These are phyloP conservation scores for Lepus timidus DNA, from an alignment of 2,113 vertebrate species.

Conservation along the genomic window DNA sequence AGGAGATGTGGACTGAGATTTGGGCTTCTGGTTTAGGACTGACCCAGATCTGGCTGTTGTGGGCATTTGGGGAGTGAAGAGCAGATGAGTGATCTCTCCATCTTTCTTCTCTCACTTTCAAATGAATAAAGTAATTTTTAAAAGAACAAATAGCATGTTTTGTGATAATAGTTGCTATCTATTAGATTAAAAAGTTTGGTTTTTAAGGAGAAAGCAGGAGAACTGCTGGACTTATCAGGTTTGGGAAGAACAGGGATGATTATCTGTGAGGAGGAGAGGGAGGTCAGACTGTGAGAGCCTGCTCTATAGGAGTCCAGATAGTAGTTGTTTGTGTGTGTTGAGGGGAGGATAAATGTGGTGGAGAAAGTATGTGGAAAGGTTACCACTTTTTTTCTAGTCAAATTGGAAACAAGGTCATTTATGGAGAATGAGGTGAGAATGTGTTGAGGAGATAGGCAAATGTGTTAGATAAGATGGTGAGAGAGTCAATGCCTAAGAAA, in stretches of 20 bases:
- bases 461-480: background rate
- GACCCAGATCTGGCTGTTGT: too few relatives aligned
- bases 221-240: background rate
- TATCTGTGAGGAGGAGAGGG: background rate
- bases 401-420: background rate
- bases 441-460: background rate
- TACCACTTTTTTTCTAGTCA: background rate
- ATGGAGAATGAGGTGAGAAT: background rate
- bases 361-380: background rate
- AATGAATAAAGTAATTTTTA: too few relatives aligned
- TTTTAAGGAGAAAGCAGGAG: background rate
- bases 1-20: too few relatives aligned
- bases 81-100: too few relatives aligned
- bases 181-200: background rate
- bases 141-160: background rate
- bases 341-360: background rate
- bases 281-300: background rate
- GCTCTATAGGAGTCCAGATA: background rate
- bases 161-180: background rate
- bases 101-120: too few relatives aligned
- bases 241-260: background rate
- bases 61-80: too few relatives aligned
- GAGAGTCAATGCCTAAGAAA: background rate
- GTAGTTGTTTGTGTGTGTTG: too few relatives aligned
- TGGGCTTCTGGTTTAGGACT: too few relatives aligned